A percentile compares a stretch with the other conserved stretches of the same genome.
Evolutionary conservation across 2,888 invertebrate species (phyloP).

Genomic region (Tortrix viridana): DNA sequence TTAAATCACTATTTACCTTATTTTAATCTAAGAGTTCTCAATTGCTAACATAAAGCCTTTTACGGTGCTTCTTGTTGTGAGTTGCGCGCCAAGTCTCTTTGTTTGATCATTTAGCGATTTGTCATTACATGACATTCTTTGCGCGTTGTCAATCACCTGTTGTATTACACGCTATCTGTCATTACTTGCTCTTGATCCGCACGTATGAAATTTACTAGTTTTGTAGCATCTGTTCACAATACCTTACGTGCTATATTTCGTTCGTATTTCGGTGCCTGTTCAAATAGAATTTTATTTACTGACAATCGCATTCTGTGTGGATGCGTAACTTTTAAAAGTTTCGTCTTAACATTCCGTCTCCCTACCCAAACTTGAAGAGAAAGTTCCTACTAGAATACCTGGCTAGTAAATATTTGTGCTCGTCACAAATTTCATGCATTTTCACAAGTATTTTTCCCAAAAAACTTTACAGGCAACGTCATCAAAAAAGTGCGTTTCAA

Average conservation of each 20-base stretch:
- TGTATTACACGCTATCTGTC: conserved; percentile 28
- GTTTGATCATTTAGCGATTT: conserved; percentile 33
- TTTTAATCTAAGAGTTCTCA: conserved; percentile 9
- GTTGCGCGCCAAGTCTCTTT: conserved; percentile 15
- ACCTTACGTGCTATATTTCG: neutral
- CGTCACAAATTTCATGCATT: neutral
- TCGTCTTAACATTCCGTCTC: conserved; percentile 4
- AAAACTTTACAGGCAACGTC: neutral
- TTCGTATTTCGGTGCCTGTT: neutral
- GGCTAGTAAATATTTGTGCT: conserved; percentile 18
- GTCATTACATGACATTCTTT: conserved; percentile 33
- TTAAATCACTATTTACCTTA: conserved; percentile 24
- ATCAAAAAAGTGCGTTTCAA: conserved; percentile 52
- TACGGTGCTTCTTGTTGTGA: conserved; percentile 11
- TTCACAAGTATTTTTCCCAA: neutral
- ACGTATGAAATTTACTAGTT: neutral
- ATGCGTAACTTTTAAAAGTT: conserved; percentile 19
- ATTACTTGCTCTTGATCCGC: conserved; percentile 7
- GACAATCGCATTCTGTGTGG: conserved; percentile 7
- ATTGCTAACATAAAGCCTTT: conserved; percentile 26
- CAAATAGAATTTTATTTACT: conserved; percentile 3
- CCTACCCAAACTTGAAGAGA: conserved; percentile 2
- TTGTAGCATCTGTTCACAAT: neutral
- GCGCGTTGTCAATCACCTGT: conserved; percentile 24
- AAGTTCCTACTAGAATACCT: conserved; percentile 9